Conservation (phyloP, 1,140 invertebrate genomes). For the Vanessa tameamea region DNA sequence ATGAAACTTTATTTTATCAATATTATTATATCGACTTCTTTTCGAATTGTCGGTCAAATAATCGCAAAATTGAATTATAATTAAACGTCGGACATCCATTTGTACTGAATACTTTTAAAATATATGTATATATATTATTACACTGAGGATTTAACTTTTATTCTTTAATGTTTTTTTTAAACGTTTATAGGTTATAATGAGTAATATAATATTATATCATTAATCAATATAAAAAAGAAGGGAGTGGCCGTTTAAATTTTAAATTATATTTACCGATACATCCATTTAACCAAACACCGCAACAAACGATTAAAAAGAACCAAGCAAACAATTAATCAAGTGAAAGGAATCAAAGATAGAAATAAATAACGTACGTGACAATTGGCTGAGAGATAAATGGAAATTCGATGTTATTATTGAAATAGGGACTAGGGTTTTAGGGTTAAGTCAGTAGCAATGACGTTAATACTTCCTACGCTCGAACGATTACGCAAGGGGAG, state of each 20-base stretch:
- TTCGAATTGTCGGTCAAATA: too few relatives aligned
- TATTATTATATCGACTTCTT: background rate
- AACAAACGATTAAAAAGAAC: constrained; percentile 50
- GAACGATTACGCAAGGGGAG: constrained; percentile 47
- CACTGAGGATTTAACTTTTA: too few relatives aligned
- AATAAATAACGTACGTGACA: constrained; percentile 52
- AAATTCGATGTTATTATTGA: constrained; percentile 60
- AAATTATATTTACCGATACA: constrained; percentile 25
- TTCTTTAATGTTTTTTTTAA: too few relatives aligned
- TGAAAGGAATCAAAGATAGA: constrained; percentile 39
- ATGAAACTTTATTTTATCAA: background rate
- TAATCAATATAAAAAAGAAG: constrained; percentile 43
- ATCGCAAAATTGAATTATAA: too few relatives aligned
- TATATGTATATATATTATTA: too few relatives aligned
- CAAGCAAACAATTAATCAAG: constrained; percentile 57
- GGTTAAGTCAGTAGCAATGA: constrained; percentile 60
- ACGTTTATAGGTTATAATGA: background rate
- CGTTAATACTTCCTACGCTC: constrained; percentile 63
- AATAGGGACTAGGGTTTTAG: constrained; percentile 45
- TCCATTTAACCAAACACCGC: constrained; percentile 54
- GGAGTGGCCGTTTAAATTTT: constrained; percentile 45
- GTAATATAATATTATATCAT: constrained; percentile 16
- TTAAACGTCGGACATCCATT: too few relatives aligned
- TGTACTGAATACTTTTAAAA: too few relatives aligned
- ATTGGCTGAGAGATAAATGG: constrained; percentile 65